Evolutionary conservation across 2,888 invertebrate genomes (phyloP), one percentile per base, ranked within the genome.

Genomic region (Machimus atricapillus): DNA sequence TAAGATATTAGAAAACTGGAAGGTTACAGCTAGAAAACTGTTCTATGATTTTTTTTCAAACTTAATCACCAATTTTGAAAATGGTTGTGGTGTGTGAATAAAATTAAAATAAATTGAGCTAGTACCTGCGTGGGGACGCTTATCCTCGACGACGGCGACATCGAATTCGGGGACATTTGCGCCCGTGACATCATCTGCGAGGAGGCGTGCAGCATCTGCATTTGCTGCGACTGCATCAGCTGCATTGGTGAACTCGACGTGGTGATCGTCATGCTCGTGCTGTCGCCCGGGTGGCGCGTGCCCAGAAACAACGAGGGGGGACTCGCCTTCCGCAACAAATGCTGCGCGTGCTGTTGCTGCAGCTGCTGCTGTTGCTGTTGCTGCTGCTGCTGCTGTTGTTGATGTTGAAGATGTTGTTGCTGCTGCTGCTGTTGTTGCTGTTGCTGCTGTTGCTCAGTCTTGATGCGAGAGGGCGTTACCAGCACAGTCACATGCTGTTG

Each of bases 391-490:
- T 93, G 95, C 90, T 90, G 89, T 74, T 89, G 89, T 81, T 90
- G 89, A 83, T 90, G 87, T 73, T 90, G 90, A 31, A 40, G 90
- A 52, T 66, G 91, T 89, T 89, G 91, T 90, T 83, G 91, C 89
- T 89, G 83, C 86, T 87, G 88, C 19, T 58, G 88, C 58, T 43
- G 87, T 73, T 90, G 89, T 87, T 90, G 89, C 87, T 88, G 91
- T 86, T 87, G 88, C 27, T 88, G 88, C 88, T 90, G 89, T 74
- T 91, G 91, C 90, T 92, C 93, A 88, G 91, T 91, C 90, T 93
- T 93, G 87, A 93, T 91, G 88, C 93, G 93, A 83, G 93, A 92
- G 34, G 94, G 94, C 86, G 94, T 94, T 88, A 93, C 93, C 85
- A 94, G 91, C 87, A 94, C 93, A 73, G 93, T 93, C 58, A 93